Conservation (phyloP, 2,797 vertebrate species). For the Hydrolagus colliei region DNA sequence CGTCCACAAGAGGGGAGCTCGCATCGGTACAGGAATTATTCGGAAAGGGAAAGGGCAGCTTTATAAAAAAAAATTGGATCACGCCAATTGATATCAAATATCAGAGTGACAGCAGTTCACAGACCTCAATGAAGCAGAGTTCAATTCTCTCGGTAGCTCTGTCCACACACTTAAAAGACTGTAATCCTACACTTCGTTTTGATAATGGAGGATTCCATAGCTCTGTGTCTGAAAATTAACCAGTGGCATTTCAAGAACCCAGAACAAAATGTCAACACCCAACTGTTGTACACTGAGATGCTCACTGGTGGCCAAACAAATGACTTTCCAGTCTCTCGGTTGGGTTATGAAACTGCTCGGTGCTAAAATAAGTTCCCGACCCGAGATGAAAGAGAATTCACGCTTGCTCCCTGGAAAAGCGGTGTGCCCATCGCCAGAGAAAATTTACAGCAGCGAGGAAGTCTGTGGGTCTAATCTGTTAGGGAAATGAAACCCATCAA, state of each 20-base stretch:
- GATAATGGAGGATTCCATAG: constrained; percentile 32
- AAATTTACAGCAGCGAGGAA: background rate
- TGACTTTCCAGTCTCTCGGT: background rate
- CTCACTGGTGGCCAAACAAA: constrained; percentile 30
- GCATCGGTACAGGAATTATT: background rate
- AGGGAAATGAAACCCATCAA: background rate
- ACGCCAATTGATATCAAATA: constrained; percentile 36
- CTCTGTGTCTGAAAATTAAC: constrained; percentile 33
- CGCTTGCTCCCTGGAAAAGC: background rate
- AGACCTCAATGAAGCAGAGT: constrained; percentile 33
- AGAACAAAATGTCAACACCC: constrained; percentile 33
- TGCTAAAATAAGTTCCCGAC: constrained; percentile 15
- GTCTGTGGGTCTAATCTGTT: background rate
- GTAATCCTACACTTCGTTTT: constrained; percentile 19
- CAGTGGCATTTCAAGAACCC: constrained; percentile 34
- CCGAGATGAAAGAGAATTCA: background rate
- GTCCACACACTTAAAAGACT: constrained; percentile 33
- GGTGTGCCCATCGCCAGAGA: background rate
- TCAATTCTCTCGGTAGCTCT: constrained; percentile 20
- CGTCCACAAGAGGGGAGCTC: background rate
- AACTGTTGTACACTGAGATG: background rate
- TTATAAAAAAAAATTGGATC: background rate
- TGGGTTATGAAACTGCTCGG: constrained; percentile 2
- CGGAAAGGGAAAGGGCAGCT: background rate
- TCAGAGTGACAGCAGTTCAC: constrained; percentile 36